Evolutionary conservation across 2,797 vertebrate species (phyloP), one percentile per base, ranked within the genome.

Genomic region (Hirundo rustica): DNA sequence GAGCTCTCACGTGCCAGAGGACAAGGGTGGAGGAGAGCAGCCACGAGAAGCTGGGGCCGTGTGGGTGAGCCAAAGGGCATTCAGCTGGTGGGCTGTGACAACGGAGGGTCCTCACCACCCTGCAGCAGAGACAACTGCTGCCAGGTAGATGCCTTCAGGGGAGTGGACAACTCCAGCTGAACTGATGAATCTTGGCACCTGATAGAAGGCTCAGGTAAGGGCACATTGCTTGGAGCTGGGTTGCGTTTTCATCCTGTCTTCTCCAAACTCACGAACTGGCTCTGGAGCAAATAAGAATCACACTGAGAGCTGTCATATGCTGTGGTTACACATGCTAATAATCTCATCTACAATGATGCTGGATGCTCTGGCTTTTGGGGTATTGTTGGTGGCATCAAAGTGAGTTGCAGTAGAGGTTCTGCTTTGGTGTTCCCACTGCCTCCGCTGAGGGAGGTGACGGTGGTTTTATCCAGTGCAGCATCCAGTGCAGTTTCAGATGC

Each of bases 121-220:
- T 2, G 3, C 14, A 3, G 70, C 6, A 2, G 50, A 74, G 57
- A 67, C 71, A 68, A 4, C n/a, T 50, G 15, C 85, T 74, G 26
- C 75, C 83, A 42, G 44, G 55, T 96, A 95, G 71, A 96, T 94
- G 92, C 80, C 80, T 4, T 3, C 44, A 20, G 71, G 48, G 64
- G 48, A 95, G 79, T 85, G 76, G 76, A 73, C 55, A 45, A 19
- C 68, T 71, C 48, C 87, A 55, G 77, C 93, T 96, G 95, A 96
- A 62, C 96, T 50, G 84, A 96, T 96, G 95, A 83, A 78, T 94
- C 93, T 80, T 40, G 36, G 93, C 85, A 96, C 91, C 25, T 93
- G 92, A 84, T 81, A 94, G 14, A 53, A 89, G 45, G 57, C 91
- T 92, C 88, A 97, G 97, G 96, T 97, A 94, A 96, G 88, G 36